These are phyloP conservation scores for Nipponia nippon DNA, from an alignment of 2,113 vertebrate genomes.

Conservation along the genomic window DNA sequence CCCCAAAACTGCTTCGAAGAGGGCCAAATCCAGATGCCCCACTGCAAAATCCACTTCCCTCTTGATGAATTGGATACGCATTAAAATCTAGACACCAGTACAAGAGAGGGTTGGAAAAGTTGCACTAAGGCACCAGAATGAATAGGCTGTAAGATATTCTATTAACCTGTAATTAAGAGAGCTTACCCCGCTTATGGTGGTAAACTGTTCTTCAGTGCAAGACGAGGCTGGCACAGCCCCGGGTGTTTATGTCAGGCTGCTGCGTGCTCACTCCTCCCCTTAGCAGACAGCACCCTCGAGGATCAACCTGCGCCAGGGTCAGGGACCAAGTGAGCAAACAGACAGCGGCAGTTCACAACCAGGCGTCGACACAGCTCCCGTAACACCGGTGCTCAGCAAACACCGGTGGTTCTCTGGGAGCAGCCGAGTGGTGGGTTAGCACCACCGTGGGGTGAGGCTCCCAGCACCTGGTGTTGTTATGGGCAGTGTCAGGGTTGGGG, in stretches of 20 bases:
- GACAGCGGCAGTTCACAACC: accelerated
- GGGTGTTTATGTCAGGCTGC: background rate
- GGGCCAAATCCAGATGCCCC: background rate
- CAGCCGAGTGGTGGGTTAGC: background rate
- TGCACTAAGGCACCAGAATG: background rate
- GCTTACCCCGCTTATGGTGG: background rate
- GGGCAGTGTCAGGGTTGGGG: background rate
- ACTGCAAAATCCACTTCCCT: background rate
- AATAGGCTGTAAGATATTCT: background rate
- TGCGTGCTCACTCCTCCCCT: background rate
- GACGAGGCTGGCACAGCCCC: background rate
- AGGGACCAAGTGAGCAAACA: background rate
- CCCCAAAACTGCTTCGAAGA: background rate
- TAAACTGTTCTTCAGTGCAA: background rate
- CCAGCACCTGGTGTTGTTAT: background rate
- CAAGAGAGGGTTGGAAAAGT: background rate
- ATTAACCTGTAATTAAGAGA: background rate
- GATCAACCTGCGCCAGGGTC: background rate
- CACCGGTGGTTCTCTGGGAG: background rate
- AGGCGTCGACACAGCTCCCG: background rate
- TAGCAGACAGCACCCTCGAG: background rate
- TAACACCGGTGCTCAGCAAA: accelerated
- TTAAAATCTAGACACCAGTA: background rate
- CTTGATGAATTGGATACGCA: accelerated
- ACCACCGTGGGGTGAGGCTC: background rate